Evolutionary conservation across 2,113 vertebrate genomes (phyloP), one percentile per base, ranked within the genome.

Genomic region (Nothobranchius kuhntae): DNA sequence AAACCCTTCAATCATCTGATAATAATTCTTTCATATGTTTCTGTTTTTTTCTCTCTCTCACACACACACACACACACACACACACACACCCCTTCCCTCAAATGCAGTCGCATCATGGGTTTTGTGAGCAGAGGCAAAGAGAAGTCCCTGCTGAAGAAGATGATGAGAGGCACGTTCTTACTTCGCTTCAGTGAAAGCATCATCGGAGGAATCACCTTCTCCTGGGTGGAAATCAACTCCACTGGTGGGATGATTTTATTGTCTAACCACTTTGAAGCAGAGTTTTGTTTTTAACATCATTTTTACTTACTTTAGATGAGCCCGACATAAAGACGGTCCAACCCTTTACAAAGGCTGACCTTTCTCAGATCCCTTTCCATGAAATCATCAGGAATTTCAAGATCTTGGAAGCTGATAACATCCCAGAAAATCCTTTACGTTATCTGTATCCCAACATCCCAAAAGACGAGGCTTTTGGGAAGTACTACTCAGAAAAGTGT

Each of bases 321-420:
- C 90, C 92, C 0, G 67, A 73, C 0, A 84, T 99, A 61, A 88
- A 85, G 11, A 93, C 96, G 0, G 94, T 98, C 63, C 89, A 92
- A 67, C 96, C 97, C 0, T 99, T 96, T 85, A 96, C 92, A n/a
- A 91, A 91, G 53, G 61, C 68, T 0, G 94, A 97, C 77, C 92
- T 99, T 2, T 70, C n/a, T 0, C 92, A 93, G 12, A 93, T 99
- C 72, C 92, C 96, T 0, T 94, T 99, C 64, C 92, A 94, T 0
- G 96, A 99, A 75, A 98, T 99, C 82, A 92, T 99, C 73, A 90
- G 87, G 0, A 92, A 96, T 74, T 99, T 94, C 87, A 95, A 95
- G 76, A 83, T 98, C 69, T 84, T 96, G 63, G 85, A 92, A 0
- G 92, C 89, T 3, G 94, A 94, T 71, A 96, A 96, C 40, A 50